phyloP scores from a whole-genome alignment of 2,797 vertebrate species.

The Brachymystax lenok region DNA sequence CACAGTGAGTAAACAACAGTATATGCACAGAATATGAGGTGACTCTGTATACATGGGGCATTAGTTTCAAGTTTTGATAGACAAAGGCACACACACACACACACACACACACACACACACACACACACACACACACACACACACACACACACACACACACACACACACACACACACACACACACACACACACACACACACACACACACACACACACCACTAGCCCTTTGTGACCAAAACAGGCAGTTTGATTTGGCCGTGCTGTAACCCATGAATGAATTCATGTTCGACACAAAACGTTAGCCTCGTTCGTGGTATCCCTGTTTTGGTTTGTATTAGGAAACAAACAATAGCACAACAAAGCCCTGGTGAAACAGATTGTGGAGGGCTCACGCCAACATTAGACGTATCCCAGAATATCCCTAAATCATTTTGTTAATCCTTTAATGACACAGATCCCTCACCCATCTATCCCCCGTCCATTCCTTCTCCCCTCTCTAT shows the following conservation, averaged over 20 bases:
- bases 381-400: constrained; percentile 1
- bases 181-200: too few species aligned
- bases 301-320: background rate
- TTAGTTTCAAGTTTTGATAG: too few species aligned
- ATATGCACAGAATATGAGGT: too few species aligned
- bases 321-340: background rate
- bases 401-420: constrained; percentile 15
- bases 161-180: background rate
- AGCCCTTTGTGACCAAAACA: background rate
- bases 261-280: background rate
- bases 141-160: too few species aligned
- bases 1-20: too few species aligned
- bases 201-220: background rate
- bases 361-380: background rate
- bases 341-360: background rate
- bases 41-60: too few species aligned
- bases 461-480: background rate
- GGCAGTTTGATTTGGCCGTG: background rate
- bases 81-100: background rate
- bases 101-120: too few species aligned
- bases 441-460: constrained; percentile 17
- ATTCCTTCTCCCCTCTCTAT: background rate
- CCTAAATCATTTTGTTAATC: constrained; percentile 15
- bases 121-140: too few species aligned
- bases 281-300: background rate